phyloP scores from a whole-genome alignment of 2,888 invertebrate species.

The Drosophila paranaensis region DNA sequence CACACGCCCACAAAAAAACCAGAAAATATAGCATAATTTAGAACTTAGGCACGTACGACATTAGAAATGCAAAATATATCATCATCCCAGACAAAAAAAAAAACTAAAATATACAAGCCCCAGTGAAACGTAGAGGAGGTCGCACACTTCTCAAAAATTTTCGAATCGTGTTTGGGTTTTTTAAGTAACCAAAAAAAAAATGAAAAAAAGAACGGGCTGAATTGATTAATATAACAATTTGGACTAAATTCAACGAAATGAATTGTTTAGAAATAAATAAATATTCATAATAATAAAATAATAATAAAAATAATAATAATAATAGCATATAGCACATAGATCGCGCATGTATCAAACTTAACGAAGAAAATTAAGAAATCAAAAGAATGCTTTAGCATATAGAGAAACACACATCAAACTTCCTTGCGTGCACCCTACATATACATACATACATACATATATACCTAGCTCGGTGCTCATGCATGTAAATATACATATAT shows the following conservation, averaged over 20 bases:
- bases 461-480: slow-evolving; percentile 40
- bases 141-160: slow-evolving; percentile 32
- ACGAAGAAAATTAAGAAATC: slow-evolving; percentile 44
- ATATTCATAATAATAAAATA: slow-evolving; percentile 22
- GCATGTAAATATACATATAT: slow-evolving; percentile 69
- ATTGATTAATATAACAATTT: slow-evolving; percentile 41
- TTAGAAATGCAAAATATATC: slow-evolving; percentile 77
- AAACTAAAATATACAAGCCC: slow-evolving; percentile 26
- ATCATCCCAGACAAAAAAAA: slow-evolving; percentile 42
- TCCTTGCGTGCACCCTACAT: slow-evolving; percentile 57
- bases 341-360: slow-evolving; percentile 72
- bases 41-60: slow-evolving; percentile 73
- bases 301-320: slow-evolving; percentile 6
- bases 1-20: slow-evolving; percentile 29
- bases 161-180: slow-evolving; percentile 38
- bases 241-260: slow-evolving; percentile 71
- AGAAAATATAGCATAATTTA: slow-evolving; percentile 66
- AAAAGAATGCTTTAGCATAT: slow-evolving; percentile 77
- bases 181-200: slow-evolving; percentile 17
- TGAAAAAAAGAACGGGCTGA: slow-evolving; percentile 9
- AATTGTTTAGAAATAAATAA: slow-evolving; percentile 43
- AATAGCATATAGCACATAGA: slow-evolving; percentile 74
- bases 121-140: slow-evolving; percentile 49
- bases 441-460: slow-evolving; percentile 11
- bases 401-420: slow-evolving; percentile 39